These are phyloP conservation scores for Nymphalis urticae DNA, from an alignment of 2,888 invertebrate species.

Conservation along the genomic window DNA sequence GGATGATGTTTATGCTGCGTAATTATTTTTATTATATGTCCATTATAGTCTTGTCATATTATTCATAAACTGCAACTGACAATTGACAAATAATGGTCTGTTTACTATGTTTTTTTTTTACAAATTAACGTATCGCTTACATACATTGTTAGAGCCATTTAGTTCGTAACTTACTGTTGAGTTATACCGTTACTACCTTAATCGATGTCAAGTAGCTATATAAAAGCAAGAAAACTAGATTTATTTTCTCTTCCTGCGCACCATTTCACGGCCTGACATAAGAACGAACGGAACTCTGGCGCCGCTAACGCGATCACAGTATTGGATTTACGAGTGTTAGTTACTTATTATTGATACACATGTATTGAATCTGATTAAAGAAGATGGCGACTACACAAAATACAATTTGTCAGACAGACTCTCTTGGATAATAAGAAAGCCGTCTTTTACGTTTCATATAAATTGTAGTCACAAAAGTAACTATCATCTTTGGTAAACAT, in stretches of 20 bases:
- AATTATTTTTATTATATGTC: neutral
- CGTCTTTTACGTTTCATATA: conserved; percentile 14
- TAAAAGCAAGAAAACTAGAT: conserved; percentile 36
- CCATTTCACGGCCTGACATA: conserved; percentile 38
- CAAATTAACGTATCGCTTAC: conserved; percentile 10
- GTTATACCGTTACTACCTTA: conserved; percentile 25
- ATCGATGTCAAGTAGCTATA: conserved; percentile 33
- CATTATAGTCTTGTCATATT: neutral
- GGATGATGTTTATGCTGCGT: neutral
- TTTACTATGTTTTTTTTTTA: neutral
- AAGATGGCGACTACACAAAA: conserved; percentile 17
- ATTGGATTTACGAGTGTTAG: conserved; percentile 63
- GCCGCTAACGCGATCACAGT: conserved; percentile 69
- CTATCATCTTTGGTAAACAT: neutral
- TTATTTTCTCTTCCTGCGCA: conserved; percentile 39
- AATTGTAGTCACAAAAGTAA: conserved; percentile 6
- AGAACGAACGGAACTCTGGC: conserved; percentile 64
- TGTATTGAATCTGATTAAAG: conserved; percentile 46
- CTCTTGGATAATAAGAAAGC: conserved; percentile 20
- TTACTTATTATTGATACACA: conserved; percentile 62
- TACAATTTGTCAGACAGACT: conserved; percentile 22
- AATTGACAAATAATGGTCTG: neutral
- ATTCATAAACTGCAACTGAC: neutral
- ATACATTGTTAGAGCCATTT: conserved; percentile 14
- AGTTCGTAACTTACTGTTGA: conserved; percentile 19